A percentile compares a stretch with the other conserved stretches of the same genome.
phyloP scores from a whole-genome alignment of 2,113 vertebrate species.

The Limanda limanda region DNA sequence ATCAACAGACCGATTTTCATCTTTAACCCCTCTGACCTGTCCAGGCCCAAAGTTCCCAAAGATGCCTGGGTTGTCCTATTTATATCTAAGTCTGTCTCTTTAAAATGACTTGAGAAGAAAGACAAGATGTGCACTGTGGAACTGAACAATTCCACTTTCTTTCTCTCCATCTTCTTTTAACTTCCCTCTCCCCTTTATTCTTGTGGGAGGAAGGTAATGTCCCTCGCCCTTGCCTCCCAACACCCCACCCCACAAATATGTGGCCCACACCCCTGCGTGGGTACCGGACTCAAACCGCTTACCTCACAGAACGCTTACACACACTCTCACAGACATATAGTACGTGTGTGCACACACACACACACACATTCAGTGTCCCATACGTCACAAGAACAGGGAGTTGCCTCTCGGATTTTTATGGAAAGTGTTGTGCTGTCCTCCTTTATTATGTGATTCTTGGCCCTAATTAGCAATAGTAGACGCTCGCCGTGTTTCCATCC shows the following conservation, averaged over 20 bases:
- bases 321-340: background rate
- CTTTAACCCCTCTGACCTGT: background rate
- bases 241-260: conserved; percentile 61
- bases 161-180: conserved; percentile 36
- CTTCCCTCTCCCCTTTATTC: conserved; percentile 40
- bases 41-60: background rate
- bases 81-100: no score
- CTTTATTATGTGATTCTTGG: conserved; percentile 44
- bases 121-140: background rate
- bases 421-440: conserved; percentile 58
- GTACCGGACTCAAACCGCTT: conserved; percentile 58
- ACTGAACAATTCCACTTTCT: conserved; percentile 1
- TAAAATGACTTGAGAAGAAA: no score
- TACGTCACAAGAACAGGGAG: conserved; percentile 50
- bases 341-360: background rate
- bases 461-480: conserved; percentile 20
- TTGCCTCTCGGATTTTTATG: conserved; percentile 44
- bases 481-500: conserved; percentile 40
- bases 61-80: no score
- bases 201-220: background rate
- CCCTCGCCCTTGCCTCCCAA: conserved; percentile 18
- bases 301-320: conserved; percentile 58
- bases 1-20: conserved; percentile 9
- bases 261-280: conserved; percentile 64
- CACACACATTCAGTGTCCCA: background rate